Base-by-base conservation (phyloP, 2,888 invertebrate genomes). In the Pomacea canaliculata region DNA sequence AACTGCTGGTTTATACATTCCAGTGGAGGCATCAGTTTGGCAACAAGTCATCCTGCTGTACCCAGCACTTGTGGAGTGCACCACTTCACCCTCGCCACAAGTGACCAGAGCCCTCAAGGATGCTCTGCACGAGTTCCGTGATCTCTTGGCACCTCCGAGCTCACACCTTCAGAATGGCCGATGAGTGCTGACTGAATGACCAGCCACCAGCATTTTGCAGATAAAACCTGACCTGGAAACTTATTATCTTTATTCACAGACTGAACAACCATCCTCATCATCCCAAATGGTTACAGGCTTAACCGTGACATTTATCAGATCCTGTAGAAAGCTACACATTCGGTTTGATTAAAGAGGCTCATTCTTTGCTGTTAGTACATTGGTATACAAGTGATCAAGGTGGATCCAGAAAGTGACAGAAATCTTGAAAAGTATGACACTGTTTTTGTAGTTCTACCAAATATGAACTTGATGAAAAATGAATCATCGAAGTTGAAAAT, bases 21-120 rank as follows among this genome's bases (percentile, higher is more conserved):
- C 89, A 95, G 97, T 97, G 78, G 97, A 97, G 91, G 93, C 94
- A 83, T 94, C 94, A 37, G 97, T 97, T 0, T 98, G 98, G 98
- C 95, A 96, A 89, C 97, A 97, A 89, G 92, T 98, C 76, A 97
- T 98, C 87, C 95, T 94, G 46, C 92, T 98, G 59, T 98, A 98
- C 92, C 97, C 97, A 0, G 94, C 94, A 88, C 92, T 98, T 85
- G 97, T 97, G 70, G 94, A 96, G 87, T 96, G 96, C 87, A 95
- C 82, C 51, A 95, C 95, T 72, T 95, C 95, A 19, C 94, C 94
- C 73, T 95, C 95, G 8, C 93, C 94, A 13, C 95, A 95, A 91
- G 78, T 78, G 37, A 74, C 95, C 70, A 93, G 94, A 80, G 95
- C 96, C 19, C 92, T 96, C 73, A 93, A 94, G 63, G 96, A 96